Conservation (phyloP, 2,113 vertebrate genomes). For the Sarotherodon lohbergeri region DNA sequence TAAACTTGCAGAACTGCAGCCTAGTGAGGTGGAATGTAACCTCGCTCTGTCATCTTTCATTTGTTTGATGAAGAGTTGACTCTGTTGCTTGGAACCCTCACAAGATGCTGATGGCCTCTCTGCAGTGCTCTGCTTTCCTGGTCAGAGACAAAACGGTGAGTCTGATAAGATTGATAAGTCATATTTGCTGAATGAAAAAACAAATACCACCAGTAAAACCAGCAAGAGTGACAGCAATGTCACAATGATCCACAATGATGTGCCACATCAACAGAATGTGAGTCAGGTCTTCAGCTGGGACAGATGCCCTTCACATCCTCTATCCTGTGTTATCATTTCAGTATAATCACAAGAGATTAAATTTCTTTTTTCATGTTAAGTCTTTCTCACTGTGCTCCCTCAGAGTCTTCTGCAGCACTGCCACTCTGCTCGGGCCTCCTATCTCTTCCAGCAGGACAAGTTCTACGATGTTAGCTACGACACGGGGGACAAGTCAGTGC, state of each 20-base stretch:
- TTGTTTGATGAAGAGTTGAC: slow-evolving; percentile 65
- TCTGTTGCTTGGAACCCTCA: slow-evolving; percentile 86
- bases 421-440: slow-evolving; percentile 71
- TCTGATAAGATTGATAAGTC: not conserved
- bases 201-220: not conserved
- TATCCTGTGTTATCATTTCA: not conserved
- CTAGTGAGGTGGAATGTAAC: not conserved
- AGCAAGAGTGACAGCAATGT: not conserved
- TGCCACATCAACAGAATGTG: not conserved
- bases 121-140: slow-evolving; percentile 83
- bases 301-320: not conserved
- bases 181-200: not conserved
- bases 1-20: not conserved
- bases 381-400: not conserved
- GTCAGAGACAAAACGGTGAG: slow-evolving; percentile 78
- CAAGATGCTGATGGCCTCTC: slow-evolving; percentile 84
- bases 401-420: slow-evolving; percentile 25
- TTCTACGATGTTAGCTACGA: slow-evolving; percentile 83
- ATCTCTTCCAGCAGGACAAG: slow-evolving; percentile 83
- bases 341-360: not conserved
- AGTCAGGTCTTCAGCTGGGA: not conserved
- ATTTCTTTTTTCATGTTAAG: not conserved
- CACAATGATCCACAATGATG: not conserved
- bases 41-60: not conserved
- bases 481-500: slow-evolving; percentile 84